Evolutionary conservation across 2,113 vertebrate species (phyloP), one percentile per base, ranked within the genome.

Genomic region (Upupa epops): DNA sequence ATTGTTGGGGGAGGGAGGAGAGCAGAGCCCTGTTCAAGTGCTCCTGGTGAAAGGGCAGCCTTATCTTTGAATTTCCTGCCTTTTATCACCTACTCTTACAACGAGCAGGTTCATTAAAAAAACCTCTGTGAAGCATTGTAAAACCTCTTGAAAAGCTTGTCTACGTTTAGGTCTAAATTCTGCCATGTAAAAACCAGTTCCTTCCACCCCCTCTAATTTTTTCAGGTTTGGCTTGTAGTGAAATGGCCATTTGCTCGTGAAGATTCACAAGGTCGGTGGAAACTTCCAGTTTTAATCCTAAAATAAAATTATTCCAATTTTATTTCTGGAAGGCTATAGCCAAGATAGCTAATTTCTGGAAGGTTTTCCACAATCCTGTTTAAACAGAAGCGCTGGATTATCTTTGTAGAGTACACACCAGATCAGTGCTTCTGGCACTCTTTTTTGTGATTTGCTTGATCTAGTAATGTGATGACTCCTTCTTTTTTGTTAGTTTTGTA

Each of bases 31-130:
- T 32, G n/a, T 36, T 51, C 16, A 68, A 77, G 66, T 77, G 34
- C 77, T 81, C 7, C 1, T 3, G 69, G 22, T 42, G 71, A 85
- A 90, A 89, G 42, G 40, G 14, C 8, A 6, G 2, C 19, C 61
- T 90, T 84, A 58, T 86, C 64, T 91, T 80, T 91, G 64, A 83
- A 91, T 93, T 83, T 88, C 65, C 72, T 83, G 76, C 60, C 80
- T 94, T 94, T 88, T 69, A 34, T 84, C 77, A 86, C 45, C 63
- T 86, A 5, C 81, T 80, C 14, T 83, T 89, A 69, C 25, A 75
- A 34, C 28, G 49, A 42, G 22, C 49, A 48, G 45, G 32, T 64
- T 86, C 51, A 37, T 64, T 91, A 61, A 73, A 89, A 58, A 51
- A 36, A 60, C 46, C 46, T 18, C 18, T n/a, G 36, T 64, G 28